Base-by-base conservation (phyloP, 1,140 invertebrate genomes). In the Helicoverpa armigera region DNA sequence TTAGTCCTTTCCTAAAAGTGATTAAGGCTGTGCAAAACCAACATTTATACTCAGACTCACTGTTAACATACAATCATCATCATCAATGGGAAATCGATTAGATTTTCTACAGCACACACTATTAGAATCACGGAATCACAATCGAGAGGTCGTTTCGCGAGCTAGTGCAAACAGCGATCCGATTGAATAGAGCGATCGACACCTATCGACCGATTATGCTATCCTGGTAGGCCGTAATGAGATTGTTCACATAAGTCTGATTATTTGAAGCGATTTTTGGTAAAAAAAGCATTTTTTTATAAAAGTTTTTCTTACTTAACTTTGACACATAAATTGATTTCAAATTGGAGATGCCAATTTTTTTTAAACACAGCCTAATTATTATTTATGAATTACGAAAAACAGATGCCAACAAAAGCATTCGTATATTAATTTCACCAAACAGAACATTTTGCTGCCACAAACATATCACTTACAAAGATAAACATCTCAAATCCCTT, bases 181-280 rank as follows among this genome's bases (percentile, higher is more conserved):
- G 23, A 72, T 29, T 72, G 14, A 31, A 72, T 53, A 31, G 50
- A 54, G 35, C 18, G 50, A 31, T 43, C 0, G 10, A 13, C 13
- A 63, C 3, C 50, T 29, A 23, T 54, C 18, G 48, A 53, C 67
- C n/a, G 35, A 50, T 72, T 14, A 72, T 53, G 69, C 14, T 12
- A 2, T 50, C 65, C 65, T 69, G 43, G 65, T 69, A 69, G 10
- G 16, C 12, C 23, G 50, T 72, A 72, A 72, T 54, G 50, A 31
- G 50, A 54, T 72, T 23, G n/a, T 72, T 23, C 53, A 53, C 53
- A 13, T 54, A 50, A 54, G 54, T 72, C 18, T 72, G 13, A 67
- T 50, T 43, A 43, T 50, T 69, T 69, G 10, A 48, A 23, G 12
- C 13, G 50, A 29, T 29, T 11, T 23, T 18, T 23, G 12, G 3